Evolutionary conservation across 2,888 invertebrate genomes (phyloP).

Genomic region (Troides aeacus): DNA sequence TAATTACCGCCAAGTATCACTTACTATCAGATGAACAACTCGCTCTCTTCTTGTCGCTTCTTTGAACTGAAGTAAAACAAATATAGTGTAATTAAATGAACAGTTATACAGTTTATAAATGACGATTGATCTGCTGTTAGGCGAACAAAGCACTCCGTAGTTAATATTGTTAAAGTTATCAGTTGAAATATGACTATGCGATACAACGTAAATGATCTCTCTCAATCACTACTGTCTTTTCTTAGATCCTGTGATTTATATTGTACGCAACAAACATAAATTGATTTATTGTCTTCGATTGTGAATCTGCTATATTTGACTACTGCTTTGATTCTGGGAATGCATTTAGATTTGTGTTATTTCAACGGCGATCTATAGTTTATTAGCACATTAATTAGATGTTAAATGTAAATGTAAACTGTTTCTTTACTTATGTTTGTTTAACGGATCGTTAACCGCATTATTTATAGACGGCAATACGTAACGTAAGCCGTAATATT

Average conservation of each 20-base stretch:
- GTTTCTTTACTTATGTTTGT: constrained; percentile 21
- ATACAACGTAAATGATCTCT: neutral
- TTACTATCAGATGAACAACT: no score
- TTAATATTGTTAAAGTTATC: no score
- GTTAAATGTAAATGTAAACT: constrained; percentile 19
- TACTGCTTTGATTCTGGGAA: neutral
- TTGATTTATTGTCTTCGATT: constrained; percentile 8
- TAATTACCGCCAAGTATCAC: no score
- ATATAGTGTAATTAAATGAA: no score
- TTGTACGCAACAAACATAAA: constrained; percentile 2
- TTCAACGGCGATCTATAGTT: constrained; percentile 17
- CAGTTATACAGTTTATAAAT: no score
- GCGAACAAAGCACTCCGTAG: no score
- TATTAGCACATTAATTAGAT: constrained; percentile 20
- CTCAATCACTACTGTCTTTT: constrained; percentile 1
- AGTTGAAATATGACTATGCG: no score
- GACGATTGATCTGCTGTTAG: no score
- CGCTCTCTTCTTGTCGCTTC: no score
- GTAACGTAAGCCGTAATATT: constrained; percentile 22
- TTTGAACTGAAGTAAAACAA: no score
- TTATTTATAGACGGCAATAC: constrained; percentile 22
- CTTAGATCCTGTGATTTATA: constrained; percentile 2
- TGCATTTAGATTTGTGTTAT: constrained; percentile 10
- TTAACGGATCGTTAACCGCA: constrained; percentile 24
- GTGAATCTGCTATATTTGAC: constrained; percentile 2